A percentile compares a stretch with the other conserved stretches of the same genome.
Evolutionary conservation across 2,797 vertebrate genomes (phyloP).

Genomic region (Hyperoplus lanceolatus): DNA sequence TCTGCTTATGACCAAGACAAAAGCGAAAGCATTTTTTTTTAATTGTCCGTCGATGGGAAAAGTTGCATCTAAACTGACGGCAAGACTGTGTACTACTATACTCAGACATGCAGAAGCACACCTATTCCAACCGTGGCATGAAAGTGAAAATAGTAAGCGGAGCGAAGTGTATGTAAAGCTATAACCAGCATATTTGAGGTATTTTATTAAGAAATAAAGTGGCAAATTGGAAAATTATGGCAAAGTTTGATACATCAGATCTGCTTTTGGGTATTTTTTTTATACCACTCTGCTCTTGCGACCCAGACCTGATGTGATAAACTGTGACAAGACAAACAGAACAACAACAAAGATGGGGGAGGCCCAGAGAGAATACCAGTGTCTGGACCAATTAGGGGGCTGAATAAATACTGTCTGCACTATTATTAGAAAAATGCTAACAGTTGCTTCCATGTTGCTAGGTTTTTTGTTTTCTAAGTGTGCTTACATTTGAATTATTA

Average conservation of each 20-base stretch:
- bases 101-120: no score
- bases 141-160: background rate
- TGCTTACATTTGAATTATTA: background rate
- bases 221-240: background rate
- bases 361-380: conserved; percentile 24
- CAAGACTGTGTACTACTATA: no score
- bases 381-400: conserved; percentile 44
- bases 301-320: conserved; percentile 43
- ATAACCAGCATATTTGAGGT: background rate
- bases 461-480: background rate
- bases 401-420: conserved; percentile 23
- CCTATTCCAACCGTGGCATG: no score
- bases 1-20: no score
- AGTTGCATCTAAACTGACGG: no score
- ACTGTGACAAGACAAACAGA: conserved; percentile 14
- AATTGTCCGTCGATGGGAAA: no score
- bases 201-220: background rate
- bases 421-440: conserved; percentile 16
- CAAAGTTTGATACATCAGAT: background rate
- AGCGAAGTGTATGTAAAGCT: background rate
- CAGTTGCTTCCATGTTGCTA: background rate
- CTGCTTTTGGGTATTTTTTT: background rate
- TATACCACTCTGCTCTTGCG: conserved; percentile 3
- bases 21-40: no score
- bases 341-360: conserved; percentile 31